Conservation (phyloP, 2,888 invertebrate species). For the Megastigmus dorsalis region DNA sequence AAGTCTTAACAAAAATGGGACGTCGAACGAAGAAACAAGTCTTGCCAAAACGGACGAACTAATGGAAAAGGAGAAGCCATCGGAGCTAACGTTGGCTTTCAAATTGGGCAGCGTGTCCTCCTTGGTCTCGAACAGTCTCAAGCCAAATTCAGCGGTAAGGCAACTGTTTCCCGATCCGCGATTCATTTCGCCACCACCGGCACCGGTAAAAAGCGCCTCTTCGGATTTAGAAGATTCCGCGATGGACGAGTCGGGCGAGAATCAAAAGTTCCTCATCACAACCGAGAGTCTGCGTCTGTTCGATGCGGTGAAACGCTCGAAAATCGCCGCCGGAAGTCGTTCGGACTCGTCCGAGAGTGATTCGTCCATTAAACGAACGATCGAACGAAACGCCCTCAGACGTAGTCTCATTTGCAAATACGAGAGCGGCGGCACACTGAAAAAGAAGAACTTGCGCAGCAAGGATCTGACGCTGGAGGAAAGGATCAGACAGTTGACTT, state of each 20-base stretch:
- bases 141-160: slow-evolving; percentile 88
- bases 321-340: slow-evolving; percentile 73
- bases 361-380: slow-evolving; percentile 81
- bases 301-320: slow-evolving; percentile 79
- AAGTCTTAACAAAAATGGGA: slow-evolving; percentile 32
- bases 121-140: slow-evolving; percentile 77
- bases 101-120: slow-evolving; percentile 78
- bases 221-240: slow-evolving; percentile 64
- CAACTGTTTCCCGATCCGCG: slow-evolving; percentile 86
- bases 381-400: slow-evolving; percentile 88
- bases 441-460: slow-evolving; percentile 76
- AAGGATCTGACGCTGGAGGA: slow-evolving; percentile 89
- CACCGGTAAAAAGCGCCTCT: slow-evolving; percentile 63
- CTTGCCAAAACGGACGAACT: not conserved
- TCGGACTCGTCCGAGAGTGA: slow-evolving; percentile 71
- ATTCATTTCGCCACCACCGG: slow-evolving; percentile 79
- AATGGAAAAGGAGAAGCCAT: slow-evolving; percentile 41
- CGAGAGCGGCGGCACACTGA: slow-evolving; percentile 74
- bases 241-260: slow-evolving; percentile 67
- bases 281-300: slow-evolving; percentile 85
- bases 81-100: slow-evolving; percentile 77
- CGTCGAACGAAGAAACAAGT: not conserved
- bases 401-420: slow-evolving; percentile 84
- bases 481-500: slow-evolving; percentile 89
- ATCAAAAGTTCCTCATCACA: slow-evolving; percentile 79